These are phyloP conservation scores for Dorcus hopei DNA, from an alignment of 2,888 invertebrate genomes.

Conservation along the genomic window DNA sequence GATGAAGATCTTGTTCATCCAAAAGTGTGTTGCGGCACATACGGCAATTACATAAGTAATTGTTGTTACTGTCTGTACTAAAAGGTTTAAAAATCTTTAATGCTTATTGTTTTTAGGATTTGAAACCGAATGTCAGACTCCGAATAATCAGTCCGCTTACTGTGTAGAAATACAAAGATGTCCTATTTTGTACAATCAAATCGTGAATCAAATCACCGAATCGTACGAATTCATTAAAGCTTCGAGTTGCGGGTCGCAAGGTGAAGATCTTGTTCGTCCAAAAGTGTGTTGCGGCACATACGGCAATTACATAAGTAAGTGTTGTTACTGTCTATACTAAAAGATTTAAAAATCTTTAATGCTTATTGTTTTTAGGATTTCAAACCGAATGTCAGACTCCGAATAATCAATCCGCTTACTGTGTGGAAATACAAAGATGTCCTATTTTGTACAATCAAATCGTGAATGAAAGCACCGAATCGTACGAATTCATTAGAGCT, in stretches of 20 bases:
- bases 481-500: constrained; percentile 31
- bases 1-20: constrained; percentile 33
- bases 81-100: background rate
- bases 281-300: constrained; percentile 43
- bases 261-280: constrained; percentile 31
- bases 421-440: constrained; percentile 49
- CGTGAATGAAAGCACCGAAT: constrained; percentile 26
- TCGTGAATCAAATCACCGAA: constrained; percentile 29
- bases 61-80: no score
- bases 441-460: constrained; percentile 39
- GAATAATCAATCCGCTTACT: constrained; percentile 43
- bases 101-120: constrained; percentile 28
- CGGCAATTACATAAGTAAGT: background rate
- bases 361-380: constrained; percentile 29
- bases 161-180: constrained; percentile 51
- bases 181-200: constrained; percentile 37
- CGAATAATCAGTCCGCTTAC: constrained; percentile 42
- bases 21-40: constrained; percentile 43
- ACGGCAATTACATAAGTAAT: background rate
- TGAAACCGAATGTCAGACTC: constrained; percentile 45
- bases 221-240: constrained; percentile 32
- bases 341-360: no score
- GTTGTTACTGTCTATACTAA: background rate
- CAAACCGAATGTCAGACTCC: constrained; percentile 47
- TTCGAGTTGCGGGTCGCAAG: constrained; percentile 37